Conservation (phyloP, 1,140 invertebrate species). For the Drosophila eugracilis region DNA sequence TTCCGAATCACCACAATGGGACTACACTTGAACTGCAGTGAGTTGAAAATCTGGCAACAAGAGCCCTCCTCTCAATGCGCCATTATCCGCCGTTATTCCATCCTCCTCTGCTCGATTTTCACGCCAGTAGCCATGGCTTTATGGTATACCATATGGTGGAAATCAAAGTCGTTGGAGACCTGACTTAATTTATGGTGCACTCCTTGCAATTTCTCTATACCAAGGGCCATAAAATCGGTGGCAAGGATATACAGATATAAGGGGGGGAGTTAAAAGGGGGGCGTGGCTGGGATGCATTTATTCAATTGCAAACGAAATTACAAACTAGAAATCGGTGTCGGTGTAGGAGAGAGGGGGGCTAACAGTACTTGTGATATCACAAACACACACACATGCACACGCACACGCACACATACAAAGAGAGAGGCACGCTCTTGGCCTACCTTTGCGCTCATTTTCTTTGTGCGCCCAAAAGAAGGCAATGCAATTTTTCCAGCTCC, state of each 20-base stretch:
- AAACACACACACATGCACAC: slow-evolving; percentile 2
- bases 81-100: neutral
- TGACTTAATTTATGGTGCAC: slow-evolving; percentile 42
- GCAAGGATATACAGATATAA: neutral
- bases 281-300: slow-evolving; percentile 8
- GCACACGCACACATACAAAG: slow-evolving; percentile 14
- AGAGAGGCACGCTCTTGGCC: slow-evolving; percentile 54
- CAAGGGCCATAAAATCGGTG: slow-evolving; percentile 7
- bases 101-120: neutral
- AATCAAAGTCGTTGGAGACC: slow-evolving; percentile 37
- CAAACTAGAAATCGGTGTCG: neutral
- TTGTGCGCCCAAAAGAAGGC: slow-evolving; percentile 76
- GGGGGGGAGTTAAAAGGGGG: neutral
- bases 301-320: slow-evolving; percentile 28
- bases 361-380: slow-evolving; percentile 12
- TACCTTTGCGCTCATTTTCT: slow-evolving; percentile 82
- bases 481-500: slow-evolving; percentile 49
- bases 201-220: slow-evolving; percentile 61
- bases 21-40: neutral
- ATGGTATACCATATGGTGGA: slow-evolving; percentile 57
- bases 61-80: neutral
- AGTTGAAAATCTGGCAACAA: neutral
- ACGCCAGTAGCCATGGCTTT: neutral
- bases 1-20: neutral
- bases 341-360: neutral